Evolutionary conservation across 2,797 vertebrate genomes (phyloP).

Genomic region (Iguana delicatissima): DNA sequence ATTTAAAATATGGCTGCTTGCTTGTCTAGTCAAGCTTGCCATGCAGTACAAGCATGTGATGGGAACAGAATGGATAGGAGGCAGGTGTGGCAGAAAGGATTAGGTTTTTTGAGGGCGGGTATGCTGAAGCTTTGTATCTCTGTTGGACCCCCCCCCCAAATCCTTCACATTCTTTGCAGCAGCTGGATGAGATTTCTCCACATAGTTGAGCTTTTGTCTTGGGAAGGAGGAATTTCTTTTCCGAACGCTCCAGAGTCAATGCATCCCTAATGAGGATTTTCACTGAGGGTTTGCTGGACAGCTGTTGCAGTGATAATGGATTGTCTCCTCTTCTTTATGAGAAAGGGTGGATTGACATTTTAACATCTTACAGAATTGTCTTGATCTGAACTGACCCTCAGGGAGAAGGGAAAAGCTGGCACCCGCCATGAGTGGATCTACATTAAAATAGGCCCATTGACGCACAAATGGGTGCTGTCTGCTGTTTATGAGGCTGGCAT

Average conservation of each 20-base stretch:
- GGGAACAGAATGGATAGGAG: slow-evolving; percentile 36
- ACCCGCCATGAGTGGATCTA: slow-evolving; percentile 44
- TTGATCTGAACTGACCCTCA: slow-evolving; percentile 47
- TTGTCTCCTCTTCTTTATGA: slow-evolving; percentile 59
- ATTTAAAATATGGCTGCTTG: background rate
- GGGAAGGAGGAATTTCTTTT: slow-evolving; percentile 27
- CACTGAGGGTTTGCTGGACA: slow-evolving; percentile 32
- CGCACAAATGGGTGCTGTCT: slow-evolving; percentile 50
- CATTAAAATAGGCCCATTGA: slow-evolving; percentile 56
- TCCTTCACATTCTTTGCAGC: slow-evolving; percentile 46
- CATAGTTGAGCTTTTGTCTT: background rate
- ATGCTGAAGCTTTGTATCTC: slow-evolving; percentile 15
- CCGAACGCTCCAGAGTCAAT: background rate
- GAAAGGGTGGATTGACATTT: slow-evolving; percentile 49
- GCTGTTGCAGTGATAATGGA: slow-evolving; percentile 23
- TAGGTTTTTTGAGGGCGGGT: background rate
- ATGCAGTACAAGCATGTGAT: slow-evolving; percentile 21
- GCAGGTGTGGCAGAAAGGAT: slow-evolving; percentile 21
- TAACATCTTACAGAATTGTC: slow-evolving; percentile 10
- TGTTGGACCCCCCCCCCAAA: background rate
- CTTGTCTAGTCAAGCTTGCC: background rate
- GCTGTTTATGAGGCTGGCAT: slow-evolving; percentile 47
- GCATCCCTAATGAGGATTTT: slow-evolving; percentile 27
- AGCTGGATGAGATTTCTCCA: background rate
- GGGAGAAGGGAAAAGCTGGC: slow-evolving; percentile 45